A percentile compares a stretch with the other conserved stretches of the same genome.
Evolutionary conservation across 2,888 invertebrate species (phyloP).

Genomic region (Apamea epomidion): DNA sequence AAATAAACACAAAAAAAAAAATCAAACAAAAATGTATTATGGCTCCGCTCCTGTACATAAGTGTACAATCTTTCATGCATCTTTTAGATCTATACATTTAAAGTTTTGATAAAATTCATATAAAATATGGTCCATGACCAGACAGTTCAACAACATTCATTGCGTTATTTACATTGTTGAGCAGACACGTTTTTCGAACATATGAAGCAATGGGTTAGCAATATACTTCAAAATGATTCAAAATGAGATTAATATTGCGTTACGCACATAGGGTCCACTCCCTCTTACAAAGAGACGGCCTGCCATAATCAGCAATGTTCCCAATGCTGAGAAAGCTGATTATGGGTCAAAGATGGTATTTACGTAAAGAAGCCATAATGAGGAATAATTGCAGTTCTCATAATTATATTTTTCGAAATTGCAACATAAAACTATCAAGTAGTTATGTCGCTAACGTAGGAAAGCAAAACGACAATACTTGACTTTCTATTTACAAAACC

Average conservation of each 20-base stretch:
- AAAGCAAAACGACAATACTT: constrained; percentile 12
- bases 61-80: background rate
- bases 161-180: too few relatives aligned
- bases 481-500: constrained; percentile 39
- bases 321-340: background rate
- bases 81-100: background rate
- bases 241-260: too few relatives aligned
- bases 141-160: too few relatives aligned
- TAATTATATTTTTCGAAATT: constrained; percentile 25
- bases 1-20: constrained; percentile 64
- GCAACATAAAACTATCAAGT: constrained; percentile 4
- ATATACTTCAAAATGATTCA: too few relatives aligned
- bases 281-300: background rate
- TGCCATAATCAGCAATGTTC: background rate
- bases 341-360: background rate
- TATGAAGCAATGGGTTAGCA: too few relatives aligned
- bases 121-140: background rate
- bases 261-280: too few relatives aligned
- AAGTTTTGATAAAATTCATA: background rate
- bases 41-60: constrained; percentile 10
- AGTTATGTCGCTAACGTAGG: constrained; percentile 20
- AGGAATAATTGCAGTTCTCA: constrained; percentile 33
- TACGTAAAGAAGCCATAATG: constrained; percentile 24
- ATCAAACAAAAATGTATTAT: constrained; percentile 18
- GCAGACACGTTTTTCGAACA: too few relatives aligned